Evolutionary conservation across 64 coral and sea anemone species (phyloP).

Genomic region (Dendronephthya gigantea): DNA sequence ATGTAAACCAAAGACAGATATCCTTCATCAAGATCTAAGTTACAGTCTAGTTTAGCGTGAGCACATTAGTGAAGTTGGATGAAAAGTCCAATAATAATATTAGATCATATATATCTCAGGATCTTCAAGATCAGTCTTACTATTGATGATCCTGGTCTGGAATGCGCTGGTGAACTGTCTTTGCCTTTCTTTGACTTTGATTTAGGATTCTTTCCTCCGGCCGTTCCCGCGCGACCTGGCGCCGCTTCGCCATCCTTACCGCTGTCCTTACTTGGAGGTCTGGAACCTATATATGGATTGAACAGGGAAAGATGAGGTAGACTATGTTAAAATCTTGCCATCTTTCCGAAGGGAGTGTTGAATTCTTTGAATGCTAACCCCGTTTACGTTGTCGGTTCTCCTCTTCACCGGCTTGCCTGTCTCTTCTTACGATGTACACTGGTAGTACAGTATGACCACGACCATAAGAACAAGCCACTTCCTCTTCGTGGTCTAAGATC

Average conservation of each 20-base stretch:
- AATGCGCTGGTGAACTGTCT: not conserved
- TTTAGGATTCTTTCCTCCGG: not conserved
- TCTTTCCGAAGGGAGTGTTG: no score
- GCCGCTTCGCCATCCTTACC: not conserved
- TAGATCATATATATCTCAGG: no score
- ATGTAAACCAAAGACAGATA: no score
- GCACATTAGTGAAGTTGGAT: no score
- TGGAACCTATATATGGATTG: not conserved
- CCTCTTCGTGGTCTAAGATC: slow-evolving; percentile 81
- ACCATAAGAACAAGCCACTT: slow-evolving; percentile 61
- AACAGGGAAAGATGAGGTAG: no score
- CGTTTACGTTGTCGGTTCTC: slow-evolving; percentile 65
- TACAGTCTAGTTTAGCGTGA: no score
- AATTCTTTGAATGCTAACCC: slow-evolving; percentile 13
- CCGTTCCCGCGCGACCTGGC: not conserved
- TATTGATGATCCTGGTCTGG: not conserved
- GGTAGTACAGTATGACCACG: slow-evolving; percentile 84
- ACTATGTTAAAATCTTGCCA: no score
- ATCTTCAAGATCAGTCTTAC: not conserved
- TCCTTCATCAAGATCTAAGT: no score
- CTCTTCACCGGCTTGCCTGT: slow-evolving; percentile 73
- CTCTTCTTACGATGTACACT: slow-evolving; percentile 69
- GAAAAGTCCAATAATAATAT: no score
- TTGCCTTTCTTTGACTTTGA: slow-evolving; percentile 13
- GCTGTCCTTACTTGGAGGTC: slow-evolving; percentile 1